Conservation (phyloP, 2,797 vertebrate genomes). For the Sebastes itinus region DNA sequence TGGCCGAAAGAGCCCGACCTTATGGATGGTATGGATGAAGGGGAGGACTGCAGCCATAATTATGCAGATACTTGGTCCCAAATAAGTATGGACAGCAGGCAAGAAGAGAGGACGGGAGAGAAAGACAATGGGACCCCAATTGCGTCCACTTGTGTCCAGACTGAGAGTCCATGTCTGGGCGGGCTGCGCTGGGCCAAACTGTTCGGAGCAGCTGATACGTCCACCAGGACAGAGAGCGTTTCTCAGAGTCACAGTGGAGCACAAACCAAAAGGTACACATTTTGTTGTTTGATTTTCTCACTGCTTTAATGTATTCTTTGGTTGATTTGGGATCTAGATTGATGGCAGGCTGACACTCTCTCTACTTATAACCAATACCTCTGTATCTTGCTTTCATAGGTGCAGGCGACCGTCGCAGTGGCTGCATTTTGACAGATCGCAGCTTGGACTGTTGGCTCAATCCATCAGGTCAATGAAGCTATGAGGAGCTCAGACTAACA, state of each 20-base stretch:
- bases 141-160: slow-evolving; percentile 56
- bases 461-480: slow-evolving; percentile 85
- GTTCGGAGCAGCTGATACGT: slow-evolving; percentile 83
- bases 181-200: slow-evolving; percentile 91
- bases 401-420: slow-evolving; percentile 90
- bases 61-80: slow-evolving; percentile 51
- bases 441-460: slow-evolving; percentile 89
- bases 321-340: neutral
- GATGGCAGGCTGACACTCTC: neutral
- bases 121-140: slow-evolving; percentile 32
- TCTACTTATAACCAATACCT: neutral
- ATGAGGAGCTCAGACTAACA: slow-evolving; percentile 52
- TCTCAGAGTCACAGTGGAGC: slow-evolving; percentile 53
- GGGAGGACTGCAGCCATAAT: slow-evolving; percentile 81
- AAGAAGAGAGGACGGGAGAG: slow-evolving; percentile 53
- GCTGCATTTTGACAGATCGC: slow-evolving; percentile 89
- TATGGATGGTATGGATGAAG: slow-evolving; percentile 82
- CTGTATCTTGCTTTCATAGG: slow-evolving; percentile 27
- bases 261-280: slow-evolving; percentile 23
- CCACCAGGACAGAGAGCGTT: slow-evolving; percentile 74
- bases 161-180: slow-evolving; percentile 46
- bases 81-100: slow-evolving; percentile 48
- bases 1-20: slow-evolving; percentile 73
- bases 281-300: neutral
- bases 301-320: neutral